Conservation (phyloP, 2,888 invertebrate species). For the Tanytarsus gracilentus region DNA sequence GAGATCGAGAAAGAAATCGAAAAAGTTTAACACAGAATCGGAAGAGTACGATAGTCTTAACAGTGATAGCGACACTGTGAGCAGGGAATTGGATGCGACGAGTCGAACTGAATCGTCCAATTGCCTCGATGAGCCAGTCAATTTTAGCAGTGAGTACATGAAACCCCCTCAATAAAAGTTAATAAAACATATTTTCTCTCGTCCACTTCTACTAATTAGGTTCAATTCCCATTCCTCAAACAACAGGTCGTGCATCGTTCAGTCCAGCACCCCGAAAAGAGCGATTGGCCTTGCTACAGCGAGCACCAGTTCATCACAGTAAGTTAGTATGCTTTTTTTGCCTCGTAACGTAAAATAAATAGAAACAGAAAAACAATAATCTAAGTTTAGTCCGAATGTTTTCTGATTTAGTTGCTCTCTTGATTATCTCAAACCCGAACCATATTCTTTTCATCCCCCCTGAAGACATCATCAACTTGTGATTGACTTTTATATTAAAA, state of each 20-base stretch:
- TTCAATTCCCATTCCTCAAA: no score
- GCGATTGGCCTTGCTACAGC: constrained; percentile 45
- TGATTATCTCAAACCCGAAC: no score
- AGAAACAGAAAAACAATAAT: neutral
- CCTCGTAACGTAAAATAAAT: constrained; percentile 9
- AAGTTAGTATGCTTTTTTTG: constrained; percentile 49
- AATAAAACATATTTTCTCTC: neutral
- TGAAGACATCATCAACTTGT: constrained; percentile 1
- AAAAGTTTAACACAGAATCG: constrained; percentile 48
- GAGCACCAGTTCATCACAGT: constrained; percentile 49
- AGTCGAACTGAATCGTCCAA: constrained; percentile 46
- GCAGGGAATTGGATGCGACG: constrained; percentile 44
- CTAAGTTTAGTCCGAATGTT: no score
- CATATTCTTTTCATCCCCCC: neutral
- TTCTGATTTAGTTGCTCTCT: no score
- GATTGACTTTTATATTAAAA: constrained; percentile 26
- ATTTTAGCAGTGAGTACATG: constrained; percentile 32
- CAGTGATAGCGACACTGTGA: constrained; percentile 47
- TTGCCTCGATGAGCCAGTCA: constrained; percentile 44
- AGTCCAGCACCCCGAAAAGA: constrained; percentile 43
- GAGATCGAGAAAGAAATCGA: constrained; percentile 45
- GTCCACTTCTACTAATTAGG: no score
- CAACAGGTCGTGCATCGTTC: constrained; percentile 38
- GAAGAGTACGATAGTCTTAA: constrained; percentile 51
- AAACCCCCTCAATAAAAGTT: neutral